Evolutionary conservation across 2,888 invertebrate genomes (phyloP).

Genomic region (Drosophila subsilvestris): DNA sequence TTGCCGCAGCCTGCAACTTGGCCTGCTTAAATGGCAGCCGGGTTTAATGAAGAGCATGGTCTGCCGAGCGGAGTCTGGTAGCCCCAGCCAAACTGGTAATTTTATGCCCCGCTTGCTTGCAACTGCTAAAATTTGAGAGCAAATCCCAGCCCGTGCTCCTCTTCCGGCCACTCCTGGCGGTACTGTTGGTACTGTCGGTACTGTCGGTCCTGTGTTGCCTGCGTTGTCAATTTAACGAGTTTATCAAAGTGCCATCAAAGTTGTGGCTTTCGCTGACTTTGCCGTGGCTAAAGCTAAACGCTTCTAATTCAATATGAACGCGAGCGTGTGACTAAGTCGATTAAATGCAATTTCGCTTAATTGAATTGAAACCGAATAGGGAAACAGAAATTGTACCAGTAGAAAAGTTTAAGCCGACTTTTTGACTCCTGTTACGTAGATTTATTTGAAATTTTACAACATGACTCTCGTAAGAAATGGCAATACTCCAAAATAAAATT

Average conservation of each 20-base stretch:
- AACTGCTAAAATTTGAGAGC: slow-evolving; percentile 46
- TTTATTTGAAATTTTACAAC: no score
- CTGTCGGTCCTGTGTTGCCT: slow-evolving; percentile 3
- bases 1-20: slow-evolving; percentile 38
- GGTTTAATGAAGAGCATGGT: slow-evolving; percentile 48
- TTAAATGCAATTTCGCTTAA: slow-evolving; percentile 64
- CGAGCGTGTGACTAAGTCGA: slow-evolving; percentile 23
- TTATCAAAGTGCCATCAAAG: slow-evolving; percentile 50
- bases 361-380: slow-evolving; percentile 53
- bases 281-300: slow-evolving; percentile 53
- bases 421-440: no score
- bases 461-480: background rate
- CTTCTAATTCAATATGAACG: slow-evolving; percentile 62
- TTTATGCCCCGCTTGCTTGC: slow-evolving; percentile 69
- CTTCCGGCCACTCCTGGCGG: background rate
- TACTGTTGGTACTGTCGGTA: no score
- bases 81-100: slow-evolving; percentile 69
- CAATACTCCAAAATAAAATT: no score
- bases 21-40: slow-evolving; percentile 26
- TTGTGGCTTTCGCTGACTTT: slow-evolving; percentile 44
- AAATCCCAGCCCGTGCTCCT: slow-evolving; percentile 9
- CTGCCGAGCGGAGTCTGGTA: slow-evolving; percentile 48
- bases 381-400: slow-evolving; percentile 2
- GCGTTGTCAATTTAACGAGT: slow-evolving; percentile 55
- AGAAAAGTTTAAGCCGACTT: no score